phyloP scores from a whole-genome alignment of 2,888 invertebrate genomes.

The Chouioia cunea region DNA sequence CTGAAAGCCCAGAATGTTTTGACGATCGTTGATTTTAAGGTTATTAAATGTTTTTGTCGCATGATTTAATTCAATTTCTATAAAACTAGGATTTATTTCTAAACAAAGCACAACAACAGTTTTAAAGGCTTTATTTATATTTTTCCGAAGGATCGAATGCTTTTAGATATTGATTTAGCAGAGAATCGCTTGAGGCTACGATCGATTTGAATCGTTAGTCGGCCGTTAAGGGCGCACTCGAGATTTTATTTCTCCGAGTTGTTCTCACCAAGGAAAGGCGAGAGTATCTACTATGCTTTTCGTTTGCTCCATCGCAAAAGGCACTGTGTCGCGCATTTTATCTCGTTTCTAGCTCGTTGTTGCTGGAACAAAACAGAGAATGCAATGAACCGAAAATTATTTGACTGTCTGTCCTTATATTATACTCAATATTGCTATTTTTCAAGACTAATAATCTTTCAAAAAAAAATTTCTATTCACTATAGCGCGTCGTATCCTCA shows the following conservation, averaged over 20 bases:
- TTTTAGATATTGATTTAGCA: slow-evolving; percentile 11
- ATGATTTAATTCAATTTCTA: background rate
- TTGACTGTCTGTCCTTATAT: slow-evolving; percentile 9
- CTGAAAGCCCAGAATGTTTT: no score
- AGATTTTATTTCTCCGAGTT: slow-evolving; percentile 39
- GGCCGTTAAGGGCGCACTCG: slow-evolving; percentile 35
- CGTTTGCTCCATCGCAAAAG: no score
- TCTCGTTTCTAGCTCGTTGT: no score
- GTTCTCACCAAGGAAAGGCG: slow-evolving; percentile 7
- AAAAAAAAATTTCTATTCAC: slow-evolving; percentile 5
- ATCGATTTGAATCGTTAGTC: slow-evolving; percentile 40
- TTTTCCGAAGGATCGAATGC: slow-evolving; percentile 1
- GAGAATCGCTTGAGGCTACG: slow-evolving; percentile 26
- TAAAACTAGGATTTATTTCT: background rate
- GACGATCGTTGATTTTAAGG: background rate
- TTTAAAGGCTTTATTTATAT: slow-evolving; percentile 12
- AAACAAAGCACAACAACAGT: background rate
- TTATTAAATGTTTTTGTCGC: background rate
- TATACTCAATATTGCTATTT: background rate
- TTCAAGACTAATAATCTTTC: background rate
- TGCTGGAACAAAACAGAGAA: no score
- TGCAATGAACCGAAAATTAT: background rate
- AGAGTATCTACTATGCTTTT: no score
- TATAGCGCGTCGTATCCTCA: no score
- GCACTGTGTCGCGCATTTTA: no score